These are phyloP conservation scores for Hartigia nigra DNA, from an alignment of 2,888 invertebrate species.

Conservation along the genomic window DNA sequence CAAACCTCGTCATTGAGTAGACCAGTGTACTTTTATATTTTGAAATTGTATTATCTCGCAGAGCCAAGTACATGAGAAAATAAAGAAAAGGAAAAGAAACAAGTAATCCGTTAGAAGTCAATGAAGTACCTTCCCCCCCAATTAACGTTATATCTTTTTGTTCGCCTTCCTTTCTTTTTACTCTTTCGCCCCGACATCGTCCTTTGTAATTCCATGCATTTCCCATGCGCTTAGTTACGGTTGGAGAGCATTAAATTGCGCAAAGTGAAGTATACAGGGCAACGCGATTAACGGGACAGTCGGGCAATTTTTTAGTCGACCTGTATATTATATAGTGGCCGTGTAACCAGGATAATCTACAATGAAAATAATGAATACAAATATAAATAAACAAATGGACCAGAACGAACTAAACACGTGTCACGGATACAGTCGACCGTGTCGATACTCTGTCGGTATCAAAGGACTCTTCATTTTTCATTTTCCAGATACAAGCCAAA, in stretches of 20 bases:
- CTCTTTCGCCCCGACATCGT: background rate
- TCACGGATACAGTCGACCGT: too few relatives aligned
- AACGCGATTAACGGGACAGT: background rate
- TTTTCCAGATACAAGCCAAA: background rate
- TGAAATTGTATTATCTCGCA: background rate
- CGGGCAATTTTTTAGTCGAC: background rate
- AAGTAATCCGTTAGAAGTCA: background rate
- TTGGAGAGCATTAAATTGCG: background rate
- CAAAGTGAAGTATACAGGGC: background rate
- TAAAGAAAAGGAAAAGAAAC: background rate
- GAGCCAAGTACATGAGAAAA: background rate
- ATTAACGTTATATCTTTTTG: background rate
- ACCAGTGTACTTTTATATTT: background rate
- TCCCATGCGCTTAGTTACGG: background rate
- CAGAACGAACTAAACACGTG: too few relatives aligned
- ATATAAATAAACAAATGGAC: too few relatives aligned
- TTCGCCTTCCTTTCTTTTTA: background rate
- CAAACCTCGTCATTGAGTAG: background rate
- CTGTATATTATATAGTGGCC: background rate
- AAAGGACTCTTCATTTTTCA: background rate
- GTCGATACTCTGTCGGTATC: background rate
- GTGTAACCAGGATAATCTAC: background rate
- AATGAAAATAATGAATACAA: background rate
- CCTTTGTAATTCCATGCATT: background rate
- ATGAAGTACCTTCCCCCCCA: background rate